phyloP scores from a whole-genome alignment of 1,140 invertebrate genomes.

The Dryas iulia region DNA sequence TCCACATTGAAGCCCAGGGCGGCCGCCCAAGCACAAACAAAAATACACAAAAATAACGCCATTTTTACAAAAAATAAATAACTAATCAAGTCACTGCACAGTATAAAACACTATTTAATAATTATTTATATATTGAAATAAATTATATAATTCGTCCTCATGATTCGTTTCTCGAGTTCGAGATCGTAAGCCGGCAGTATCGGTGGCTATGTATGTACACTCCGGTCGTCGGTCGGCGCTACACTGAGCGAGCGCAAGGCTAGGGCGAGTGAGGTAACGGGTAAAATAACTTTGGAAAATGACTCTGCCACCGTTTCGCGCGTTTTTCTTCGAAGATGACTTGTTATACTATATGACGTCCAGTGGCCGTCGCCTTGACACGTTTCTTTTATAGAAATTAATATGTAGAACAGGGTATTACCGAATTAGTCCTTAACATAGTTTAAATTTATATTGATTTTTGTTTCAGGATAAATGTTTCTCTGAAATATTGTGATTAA shows the following conservation, averaged over 20 bases:
- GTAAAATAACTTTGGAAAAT: conserved; percentile 59
- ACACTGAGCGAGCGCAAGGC: conserved; percentile 48
- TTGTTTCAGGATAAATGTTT: not conserved
- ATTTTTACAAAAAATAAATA: conserved; percentile 49
- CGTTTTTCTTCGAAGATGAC: conserved; percentile 54
- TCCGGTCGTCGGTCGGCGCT: conserved; percentile 38
- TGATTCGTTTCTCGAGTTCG: conserved; percentile 71
- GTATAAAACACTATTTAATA: conserved; percentile 27
- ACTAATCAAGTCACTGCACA: conserved; percentile 48
- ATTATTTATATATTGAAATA: conserved; percentile 46
- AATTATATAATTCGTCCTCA: conserved; percentile 71
- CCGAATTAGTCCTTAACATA: not conserved
- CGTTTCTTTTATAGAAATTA: not conserved
- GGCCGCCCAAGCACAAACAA: conserved; percentile 46
- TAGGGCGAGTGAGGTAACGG: conserved; percentile 51
- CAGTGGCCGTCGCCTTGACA: not conserved
- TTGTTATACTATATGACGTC: conserved; percentile 2
- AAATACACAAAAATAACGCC: conserved; percentile 42
- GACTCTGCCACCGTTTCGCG: conserved; percentile 44
- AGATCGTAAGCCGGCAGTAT: conserved; percentile 32
- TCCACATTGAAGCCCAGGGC: conserved; percentile 70
- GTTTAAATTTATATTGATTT: not conserved
- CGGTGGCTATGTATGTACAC: conserved; percentile 27
- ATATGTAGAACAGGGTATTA: not conserved
- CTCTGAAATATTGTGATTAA: not conserved